Evolutionary conservation across 2,113 vertebrate genomes (phyloP).

Genomic region (Cryptotis parvus): DNA sequence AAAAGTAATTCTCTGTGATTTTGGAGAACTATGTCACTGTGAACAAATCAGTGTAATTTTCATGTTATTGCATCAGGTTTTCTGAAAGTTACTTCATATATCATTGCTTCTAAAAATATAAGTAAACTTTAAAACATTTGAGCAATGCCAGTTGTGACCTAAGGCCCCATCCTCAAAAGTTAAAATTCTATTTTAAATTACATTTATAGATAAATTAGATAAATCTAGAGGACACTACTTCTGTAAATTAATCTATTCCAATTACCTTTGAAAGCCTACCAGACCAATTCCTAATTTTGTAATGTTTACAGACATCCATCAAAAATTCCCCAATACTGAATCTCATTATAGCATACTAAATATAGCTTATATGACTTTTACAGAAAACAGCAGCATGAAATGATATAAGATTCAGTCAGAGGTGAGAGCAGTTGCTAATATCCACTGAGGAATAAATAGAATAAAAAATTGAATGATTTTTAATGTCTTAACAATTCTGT

Average conservation of each 20-base stretch:
- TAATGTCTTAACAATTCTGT: neutral
- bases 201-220: neutral
- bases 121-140: too few species aligned
- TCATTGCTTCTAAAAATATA: neutral
- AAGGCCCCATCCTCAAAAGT: neutral
- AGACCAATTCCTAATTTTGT: neutral
- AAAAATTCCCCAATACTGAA: slow-evolving; percentile 1
- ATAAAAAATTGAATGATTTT: neutral
- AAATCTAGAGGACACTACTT: neutral
- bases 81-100: neutral
- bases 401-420: neutral
- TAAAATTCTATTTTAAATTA: slow-evolving; percentile 5
- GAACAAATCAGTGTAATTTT: neutral
- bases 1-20: slow-evolving; percentile 25
- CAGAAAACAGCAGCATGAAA: neutral
- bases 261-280: neutral
- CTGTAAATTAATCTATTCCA: slow-evolving; percentile 31
- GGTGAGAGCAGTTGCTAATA: neutral
- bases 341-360: neutral
- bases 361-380: neutral
- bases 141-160: too few species aligned
- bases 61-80: neutral
- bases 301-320: neutral
- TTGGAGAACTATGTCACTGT: neutral
- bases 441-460: neutral